Evolutionary conservation across 2,888 invertebrate species (phyloP), one percentile per base, ranked within the genome.

Genomic region (Cylloceria caligata): DNA sequence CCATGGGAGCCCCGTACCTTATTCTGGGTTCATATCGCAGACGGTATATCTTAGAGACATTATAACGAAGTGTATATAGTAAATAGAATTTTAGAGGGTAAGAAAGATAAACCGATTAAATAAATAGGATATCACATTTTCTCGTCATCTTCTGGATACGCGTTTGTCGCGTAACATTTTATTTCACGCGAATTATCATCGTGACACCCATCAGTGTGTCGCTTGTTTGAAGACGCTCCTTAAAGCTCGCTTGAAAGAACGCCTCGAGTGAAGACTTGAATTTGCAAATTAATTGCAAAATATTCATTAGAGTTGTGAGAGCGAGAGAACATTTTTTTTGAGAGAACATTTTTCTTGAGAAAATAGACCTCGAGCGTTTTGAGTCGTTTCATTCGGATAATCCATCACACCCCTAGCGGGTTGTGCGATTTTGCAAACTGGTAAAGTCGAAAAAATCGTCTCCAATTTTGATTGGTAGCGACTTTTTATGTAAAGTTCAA

Each of bases 31-130:
- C 24, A 55, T 74, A 74, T 55, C 65, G 34, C 16, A 11, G 5
- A 21, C 57, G 7, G 4, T 72, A 60, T 60, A 60, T 57, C 60
- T 60, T 13, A 68, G 7, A 36, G 68, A 49, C 21, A 68, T 49
- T 21, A 68, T 36, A 52, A 34, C 68, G 21, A 36, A 5, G 68
- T 34, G 16, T 57, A 57, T 34, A 19, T 16, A 36, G 5, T 19
- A 34, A 68, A 21, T 52, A 34, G 19, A 36, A 36, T 36, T 7
- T 16, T 19, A 13, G n/a, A 6, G 34, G 36, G 21, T 5, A n/a
- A 19, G 19, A 21, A 7, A 19, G 16, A 16, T 5, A 21, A n/a
- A 47, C 16, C 34, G 49, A 52, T n/a, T 21, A 11, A 52, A 64
- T 64, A 64, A 42, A 64, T 39, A 39, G 21, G n/a, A 42, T 64